Percentiles rank a stretch among this genome's conserved stretches.
These are phyloP conservation scores for Pentalonia nigronervosa DNA, from an alignment of 1,140 invertebrate genomes.

Conservation along the genomic window DNA sequence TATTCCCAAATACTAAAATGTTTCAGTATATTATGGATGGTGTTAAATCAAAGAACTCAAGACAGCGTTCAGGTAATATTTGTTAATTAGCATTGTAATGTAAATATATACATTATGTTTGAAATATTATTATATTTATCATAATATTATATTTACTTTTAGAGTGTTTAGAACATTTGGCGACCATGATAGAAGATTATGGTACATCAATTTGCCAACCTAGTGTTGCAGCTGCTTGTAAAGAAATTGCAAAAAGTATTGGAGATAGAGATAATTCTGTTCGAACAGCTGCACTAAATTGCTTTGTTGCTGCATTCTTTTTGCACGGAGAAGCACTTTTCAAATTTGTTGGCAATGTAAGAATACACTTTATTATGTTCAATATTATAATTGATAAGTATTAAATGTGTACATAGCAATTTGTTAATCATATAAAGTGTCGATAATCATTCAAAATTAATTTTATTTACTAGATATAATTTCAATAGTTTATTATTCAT, in stretches of 20 bases:
- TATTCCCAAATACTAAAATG: conserved; percentile 90
- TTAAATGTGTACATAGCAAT: not conserved
- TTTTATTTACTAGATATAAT: not conserved
- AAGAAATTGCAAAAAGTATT: conserved; percentile 93
- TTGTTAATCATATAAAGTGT: not conserved
- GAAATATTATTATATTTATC: too few species aligned
- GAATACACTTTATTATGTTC: conserved; percentile 42
- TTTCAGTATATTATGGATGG: conserved; percentile 93
- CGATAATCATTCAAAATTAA: not conserved
- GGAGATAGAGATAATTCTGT: conserved; percentile 96
- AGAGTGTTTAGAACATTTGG: conserved; percentile 94
- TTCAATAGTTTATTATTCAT: not conserved
- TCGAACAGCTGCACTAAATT: conserved; percentile 93
- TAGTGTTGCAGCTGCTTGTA: conserved; percentile 78
- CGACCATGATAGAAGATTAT: conserved; percentile 84
- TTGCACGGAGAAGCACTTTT: conserved; percentile 85
- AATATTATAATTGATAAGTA: not conserved
- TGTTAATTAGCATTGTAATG: not conserved
- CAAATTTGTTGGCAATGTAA: conserved; percentile 88
- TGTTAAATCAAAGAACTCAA: conserved; percentile 94
- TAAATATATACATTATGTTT: not conserved
- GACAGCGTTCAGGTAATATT: conserved; percentile 82
- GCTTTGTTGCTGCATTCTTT: conserved; percentile 89
- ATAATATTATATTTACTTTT: conserved; percentile 43
- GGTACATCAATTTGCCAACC: conserved; percentile 86